Evolutionary conservation across 1,140 invertebrate genomes (phyloP).

Genomic region (Trachelipus rathkii): DNA sequence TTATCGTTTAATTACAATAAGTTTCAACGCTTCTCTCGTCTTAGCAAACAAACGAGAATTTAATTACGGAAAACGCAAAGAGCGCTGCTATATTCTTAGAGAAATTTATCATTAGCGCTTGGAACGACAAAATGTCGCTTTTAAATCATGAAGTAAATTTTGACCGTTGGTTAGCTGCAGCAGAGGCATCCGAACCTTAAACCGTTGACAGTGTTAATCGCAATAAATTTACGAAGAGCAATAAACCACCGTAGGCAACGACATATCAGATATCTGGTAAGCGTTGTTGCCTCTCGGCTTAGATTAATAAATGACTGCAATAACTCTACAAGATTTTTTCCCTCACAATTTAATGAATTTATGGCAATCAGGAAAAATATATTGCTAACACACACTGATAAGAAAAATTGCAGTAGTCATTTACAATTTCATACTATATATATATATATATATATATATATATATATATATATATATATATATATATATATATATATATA

Average conservation of each 20-base stretch:
- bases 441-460: no score
- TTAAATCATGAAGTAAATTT: constrained; percentile 3
- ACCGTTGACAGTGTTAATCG: background rate
- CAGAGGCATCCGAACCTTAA: background rate
- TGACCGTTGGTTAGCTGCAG: background rate
- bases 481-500: no score
- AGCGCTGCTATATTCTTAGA: no score
- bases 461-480: no score
- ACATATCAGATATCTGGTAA: constrained; percentile 1
- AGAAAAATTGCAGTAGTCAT: background rate
- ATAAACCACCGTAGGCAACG: background rate
- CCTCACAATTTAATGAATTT: background rate
- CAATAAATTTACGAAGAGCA: background rate
- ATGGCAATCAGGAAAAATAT: constrained; percentile 11
- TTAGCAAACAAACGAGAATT: no score
- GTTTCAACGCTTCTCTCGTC: no score
- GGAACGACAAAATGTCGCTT: background rate
- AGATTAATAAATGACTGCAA: constrained; percentile 11
- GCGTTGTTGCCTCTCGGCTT: background rate
- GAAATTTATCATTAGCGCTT: no score
- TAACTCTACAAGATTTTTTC: constrained; percentile 8
- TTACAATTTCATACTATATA: no score
- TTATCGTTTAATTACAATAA: no score
- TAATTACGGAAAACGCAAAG: no score
- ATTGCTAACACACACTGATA: background rate